These are phyloP conservation scores for Pheosia tremula DNA, from an alignment of 2,888 invertebrate species.

Conservation along the genomic window DNA sequence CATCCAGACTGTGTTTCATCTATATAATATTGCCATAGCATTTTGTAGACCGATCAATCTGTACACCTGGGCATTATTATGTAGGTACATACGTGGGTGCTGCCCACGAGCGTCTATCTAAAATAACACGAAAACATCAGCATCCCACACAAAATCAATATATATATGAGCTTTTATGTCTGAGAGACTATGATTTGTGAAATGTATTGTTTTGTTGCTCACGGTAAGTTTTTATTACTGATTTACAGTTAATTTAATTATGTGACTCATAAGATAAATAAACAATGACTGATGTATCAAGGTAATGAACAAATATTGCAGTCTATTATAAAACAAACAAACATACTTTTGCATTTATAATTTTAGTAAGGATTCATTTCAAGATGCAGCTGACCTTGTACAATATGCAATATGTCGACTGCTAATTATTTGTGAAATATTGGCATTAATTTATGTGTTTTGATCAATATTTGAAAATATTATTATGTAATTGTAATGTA, in stretches of 20 bases:
- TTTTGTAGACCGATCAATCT: constrained; percentile 11
- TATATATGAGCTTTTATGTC: background rate
- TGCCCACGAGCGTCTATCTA: constrained; percentile 33
- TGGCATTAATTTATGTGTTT: background rate
- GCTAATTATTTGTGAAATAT: background rate
- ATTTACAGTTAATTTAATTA: background rate
- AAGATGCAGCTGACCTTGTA: background rate
- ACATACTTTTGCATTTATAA: too few relatives aligned
- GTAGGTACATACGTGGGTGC: constrained; percentile 26
- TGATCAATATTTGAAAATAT: background rate
- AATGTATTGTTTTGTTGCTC: constrained; percentile 4
- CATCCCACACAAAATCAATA: constrained; percentile 53
- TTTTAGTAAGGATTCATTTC: background rate
- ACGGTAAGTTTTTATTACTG: constrained; percentile 6
- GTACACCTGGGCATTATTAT: constrained; percentile 23
- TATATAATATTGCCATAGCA: background rate
- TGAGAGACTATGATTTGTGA: background rate
- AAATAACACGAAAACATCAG: constrained; percentile 37
- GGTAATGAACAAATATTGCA: too few relatives aligned
- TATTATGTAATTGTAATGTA: too few relatives aligned
- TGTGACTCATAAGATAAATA: too few relatives aligned
- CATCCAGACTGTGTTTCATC: background rate
- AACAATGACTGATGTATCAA: too few relatives aligned
- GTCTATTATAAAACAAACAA: too few relatives aligned
- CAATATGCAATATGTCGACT: background rate